These are phyloP conservation scores for Mormoops blainvillei DNA, from an alignment of 2,113 vertebrate species.

Conservation along the genomic window DNA sequence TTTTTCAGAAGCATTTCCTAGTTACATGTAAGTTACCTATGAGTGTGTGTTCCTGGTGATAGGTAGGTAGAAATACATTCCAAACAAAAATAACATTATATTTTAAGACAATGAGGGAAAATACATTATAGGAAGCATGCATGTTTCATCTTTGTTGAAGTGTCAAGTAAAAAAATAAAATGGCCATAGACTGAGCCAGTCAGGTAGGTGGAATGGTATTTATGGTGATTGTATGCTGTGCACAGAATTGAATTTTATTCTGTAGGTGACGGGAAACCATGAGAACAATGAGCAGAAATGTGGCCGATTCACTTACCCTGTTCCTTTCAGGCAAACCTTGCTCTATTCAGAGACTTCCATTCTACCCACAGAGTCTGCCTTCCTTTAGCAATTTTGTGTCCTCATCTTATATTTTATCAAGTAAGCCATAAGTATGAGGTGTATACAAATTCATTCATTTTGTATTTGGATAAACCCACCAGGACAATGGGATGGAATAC, in stretches of 20 bases:
- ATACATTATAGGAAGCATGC: not conserved
- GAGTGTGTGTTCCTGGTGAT: not conserved
- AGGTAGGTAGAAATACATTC: not conserved
- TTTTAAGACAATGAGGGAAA: not conserved
- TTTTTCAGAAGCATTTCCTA: slow-evolving; percentile 8
- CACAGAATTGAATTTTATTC: not conserved
- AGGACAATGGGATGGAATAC: not conserved
- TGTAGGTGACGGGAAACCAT: not conserved
- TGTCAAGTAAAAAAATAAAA: not conserved
- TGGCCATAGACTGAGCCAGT: not conserved
- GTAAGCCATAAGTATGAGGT: not conserved
- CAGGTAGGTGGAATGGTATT: not conserved
- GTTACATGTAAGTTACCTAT: not conserved
- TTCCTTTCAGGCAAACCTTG: not conserved
- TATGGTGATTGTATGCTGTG: not conserved
- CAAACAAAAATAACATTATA: not conserved
- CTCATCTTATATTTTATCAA: not conserved
- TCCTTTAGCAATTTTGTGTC: not conserved
- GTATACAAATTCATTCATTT: not conserved
- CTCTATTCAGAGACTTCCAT: not conserved
- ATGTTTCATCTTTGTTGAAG: not conserved
- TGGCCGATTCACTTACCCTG: accelerated
- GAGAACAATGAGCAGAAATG: not conserved
- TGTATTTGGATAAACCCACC: not conserved
- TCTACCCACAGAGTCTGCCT: not conserved